Conservation (phyloP, 2,888 invertebrate genomes). For the Troides oblongomaculatus region DNA sequence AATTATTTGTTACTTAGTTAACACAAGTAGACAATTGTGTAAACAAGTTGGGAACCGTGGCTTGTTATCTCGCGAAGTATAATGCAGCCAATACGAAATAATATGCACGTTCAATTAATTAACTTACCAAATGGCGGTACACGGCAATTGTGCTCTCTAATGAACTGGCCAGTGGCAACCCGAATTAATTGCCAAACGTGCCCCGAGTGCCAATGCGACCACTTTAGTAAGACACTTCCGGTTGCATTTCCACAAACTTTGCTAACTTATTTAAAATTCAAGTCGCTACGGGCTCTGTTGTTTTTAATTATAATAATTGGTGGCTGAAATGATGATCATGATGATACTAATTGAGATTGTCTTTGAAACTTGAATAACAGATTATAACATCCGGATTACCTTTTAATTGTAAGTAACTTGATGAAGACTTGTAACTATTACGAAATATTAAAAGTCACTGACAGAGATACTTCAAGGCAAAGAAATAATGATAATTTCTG, state of each 20-base stretch:
- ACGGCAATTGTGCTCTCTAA: constrained; percentile 62
- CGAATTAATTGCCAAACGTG: constrained; percentile 72
- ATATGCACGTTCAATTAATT: constrained; percentile 49
- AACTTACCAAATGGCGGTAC: constrained; percentile 53
- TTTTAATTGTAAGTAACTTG: no score
- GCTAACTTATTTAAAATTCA: no score
- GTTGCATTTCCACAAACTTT: constrained; percentile 2
- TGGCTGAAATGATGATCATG: background rate
- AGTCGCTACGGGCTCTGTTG: no score
- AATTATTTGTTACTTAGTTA: background rate
- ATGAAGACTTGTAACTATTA: no score
- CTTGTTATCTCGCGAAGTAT: constrained; percentile 8
- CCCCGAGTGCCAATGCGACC: constrained; percentile 52
- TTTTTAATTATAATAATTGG: background rate
- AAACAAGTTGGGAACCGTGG: background rate
- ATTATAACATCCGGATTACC: no score
- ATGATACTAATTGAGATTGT: background rate
- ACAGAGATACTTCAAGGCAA: no score
- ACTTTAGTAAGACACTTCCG: constrained; percentile 43
- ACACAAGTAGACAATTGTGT: background rate
- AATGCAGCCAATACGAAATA: constrained; percentile 18
- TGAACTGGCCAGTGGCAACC: constrained; percentile 57
- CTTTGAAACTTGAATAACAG: background rate
- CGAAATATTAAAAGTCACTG: no score
- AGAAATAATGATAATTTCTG: no score